phyloP scores from a whole-genome alignment of 1,140 invertebrate species.

The Drosophila pseudoananassae region DNA sequence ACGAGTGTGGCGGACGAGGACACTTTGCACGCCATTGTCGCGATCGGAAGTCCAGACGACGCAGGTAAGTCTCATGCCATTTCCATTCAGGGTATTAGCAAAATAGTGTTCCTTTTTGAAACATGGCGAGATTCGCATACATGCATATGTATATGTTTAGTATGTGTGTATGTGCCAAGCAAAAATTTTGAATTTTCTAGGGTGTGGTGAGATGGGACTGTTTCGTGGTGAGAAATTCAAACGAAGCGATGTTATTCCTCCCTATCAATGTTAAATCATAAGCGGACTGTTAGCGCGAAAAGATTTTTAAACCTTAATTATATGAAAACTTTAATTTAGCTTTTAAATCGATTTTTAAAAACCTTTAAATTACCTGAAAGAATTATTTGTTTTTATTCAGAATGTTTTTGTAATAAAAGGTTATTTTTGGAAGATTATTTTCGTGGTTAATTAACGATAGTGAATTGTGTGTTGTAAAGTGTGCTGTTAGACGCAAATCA shows the following conservation, averaged over 20 bases:
- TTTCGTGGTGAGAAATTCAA: conserved; percentile 22
- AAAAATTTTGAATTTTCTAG: conserved; percentile 60
- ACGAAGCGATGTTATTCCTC: neutral
- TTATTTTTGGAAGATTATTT: neutral
- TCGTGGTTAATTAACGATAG: conserved; percentile 21
- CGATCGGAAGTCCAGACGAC: conserved; percentile 67
- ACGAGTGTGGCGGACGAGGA: conserved; percentile 95
- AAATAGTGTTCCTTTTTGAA: conserved; percentile 29
- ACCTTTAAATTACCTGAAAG: no score
- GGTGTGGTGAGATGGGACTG: conserved; percentile 34
- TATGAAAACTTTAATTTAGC: neutral
- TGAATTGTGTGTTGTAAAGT: neutral
- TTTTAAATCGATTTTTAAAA: neutral
- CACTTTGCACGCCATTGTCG: conserved; percentile 96
- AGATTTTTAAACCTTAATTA: neutral
- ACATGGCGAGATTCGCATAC: conserved; percentile 50
- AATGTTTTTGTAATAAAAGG: neutral
- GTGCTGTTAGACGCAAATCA: conserved; percentile 32
- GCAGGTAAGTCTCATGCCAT: conserved; percentile 63
- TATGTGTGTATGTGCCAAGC: conserved; percentile 40
- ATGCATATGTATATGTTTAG: conserved; percentile 24
- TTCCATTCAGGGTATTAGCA: conserved; percentile 54
- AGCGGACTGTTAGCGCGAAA: conserved; percentile 6
- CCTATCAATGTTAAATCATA: conserved; percentile 1
- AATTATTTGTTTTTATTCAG: no score